Conservation (phyloP, 2,797 vertebrate genomes). For the Myripristis murdjan region DNA sequence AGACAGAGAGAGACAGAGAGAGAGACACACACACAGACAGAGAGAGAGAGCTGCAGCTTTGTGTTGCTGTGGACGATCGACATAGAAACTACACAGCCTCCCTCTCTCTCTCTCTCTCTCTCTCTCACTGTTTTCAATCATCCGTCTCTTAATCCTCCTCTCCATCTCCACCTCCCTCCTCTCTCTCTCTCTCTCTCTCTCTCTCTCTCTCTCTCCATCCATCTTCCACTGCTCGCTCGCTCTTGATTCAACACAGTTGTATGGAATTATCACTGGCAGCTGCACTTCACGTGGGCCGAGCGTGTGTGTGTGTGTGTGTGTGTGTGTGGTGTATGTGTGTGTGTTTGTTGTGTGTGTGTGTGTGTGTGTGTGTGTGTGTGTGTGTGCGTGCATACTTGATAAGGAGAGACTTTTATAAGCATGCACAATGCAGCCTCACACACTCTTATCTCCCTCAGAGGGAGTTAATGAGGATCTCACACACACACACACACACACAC, state of each 20-base stretch:
- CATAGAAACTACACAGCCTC: conserved; percentile 21
- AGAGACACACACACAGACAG: not conserved
- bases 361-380: conserved; percentile 33
- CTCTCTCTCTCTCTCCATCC: conserved; percentile 40
- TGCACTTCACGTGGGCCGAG: conserved; percentile 47
- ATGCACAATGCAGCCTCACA: conserved; percentile 79
- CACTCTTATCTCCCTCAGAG: conserved; percentile 80
- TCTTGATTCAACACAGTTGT: conserved; percentile 61
- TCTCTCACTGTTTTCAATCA: too few species aligned
- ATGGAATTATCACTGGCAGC: conserved; percentile 66
- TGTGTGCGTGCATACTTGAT: conserved; percentile 71
- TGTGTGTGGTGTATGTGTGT: too few species aligned
- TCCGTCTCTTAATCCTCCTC: conserved; percentile 3
- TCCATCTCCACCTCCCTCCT: not conserved
- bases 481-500: conserved; percentile 28
- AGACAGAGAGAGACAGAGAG: not conserved
- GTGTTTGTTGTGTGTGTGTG: conserved; percentile 13
- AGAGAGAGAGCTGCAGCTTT: conserved; percentile 44
- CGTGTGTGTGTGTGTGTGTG: conserved; percentile 37
- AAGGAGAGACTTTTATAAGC: conserved; percentile 79
- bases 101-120: conserved; percentile 14
- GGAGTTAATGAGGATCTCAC: conserved; percentile 80
- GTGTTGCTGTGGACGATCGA: not conserved
- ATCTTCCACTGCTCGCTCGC: conserved; percentile 55
- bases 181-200: conserved; percentile 4